Evolutionary conservation across 2,888 invertebrate genomes (phyloP).

Genomic region (Drosophila histrio): DNA sequence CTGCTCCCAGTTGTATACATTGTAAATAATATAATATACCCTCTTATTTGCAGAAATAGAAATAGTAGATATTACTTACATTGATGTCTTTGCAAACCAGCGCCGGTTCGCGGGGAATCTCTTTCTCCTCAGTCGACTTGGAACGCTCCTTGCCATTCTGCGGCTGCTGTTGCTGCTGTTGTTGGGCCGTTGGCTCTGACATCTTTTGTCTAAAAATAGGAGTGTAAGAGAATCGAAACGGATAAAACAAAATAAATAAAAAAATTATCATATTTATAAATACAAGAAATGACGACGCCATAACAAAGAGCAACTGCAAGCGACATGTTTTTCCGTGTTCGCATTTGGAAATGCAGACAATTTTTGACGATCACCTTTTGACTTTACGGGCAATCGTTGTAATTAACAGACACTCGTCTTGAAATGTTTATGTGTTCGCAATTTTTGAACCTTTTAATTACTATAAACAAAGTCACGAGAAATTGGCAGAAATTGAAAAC

Average conservation of each 20-base stretch:
- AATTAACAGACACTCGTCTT: conserved; percentile 38
- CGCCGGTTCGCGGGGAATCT: conserved; percentile 90
- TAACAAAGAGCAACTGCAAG: conserved; percentile 40
- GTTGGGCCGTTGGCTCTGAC: conserved; percentile 80
- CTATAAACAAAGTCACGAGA: conserved; percentile 53
- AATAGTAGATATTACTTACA: conserved; percentile 85
- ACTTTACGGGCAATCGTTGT: conserved; percentile 27
- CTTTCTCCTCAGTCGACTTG: conserved; percentile 87
- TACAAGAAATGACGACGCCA: conserved; percentile 49
- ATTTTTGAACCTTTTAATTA: conserved; percentile 43
- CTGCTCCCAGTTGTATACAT: no score
- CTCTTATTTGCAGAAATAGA: background rate
- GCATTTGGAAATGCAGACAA: background rate
- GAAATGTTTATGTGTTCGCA: conserved; percentile 63
- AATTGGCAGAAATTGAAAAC: background rate
- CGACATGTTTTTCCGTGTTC: conserved; percentile 28
- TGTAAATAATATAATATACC: no score
- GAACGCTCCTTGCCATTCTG: conserved; percentile 82
- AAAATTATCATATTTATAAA: conserved; percentile 65
- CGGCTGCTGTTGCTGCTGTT: conserved; percentile 73
- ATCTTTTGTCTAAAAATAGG: conserved; percentile 78
- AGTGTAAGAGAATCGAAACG: conserved; percentile 38
- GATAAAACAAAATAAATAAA: conserved; percentile 55
- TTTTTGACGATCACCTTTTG: conserved; percentile 54
- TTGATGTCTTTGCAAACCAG: conserved; percentile 91